These are phyloP conservation scores for Dicentrarchus labrax DNA, from an alignment of 2,113 vertebrate genomes.

Conservation along the genomic window DNA sequence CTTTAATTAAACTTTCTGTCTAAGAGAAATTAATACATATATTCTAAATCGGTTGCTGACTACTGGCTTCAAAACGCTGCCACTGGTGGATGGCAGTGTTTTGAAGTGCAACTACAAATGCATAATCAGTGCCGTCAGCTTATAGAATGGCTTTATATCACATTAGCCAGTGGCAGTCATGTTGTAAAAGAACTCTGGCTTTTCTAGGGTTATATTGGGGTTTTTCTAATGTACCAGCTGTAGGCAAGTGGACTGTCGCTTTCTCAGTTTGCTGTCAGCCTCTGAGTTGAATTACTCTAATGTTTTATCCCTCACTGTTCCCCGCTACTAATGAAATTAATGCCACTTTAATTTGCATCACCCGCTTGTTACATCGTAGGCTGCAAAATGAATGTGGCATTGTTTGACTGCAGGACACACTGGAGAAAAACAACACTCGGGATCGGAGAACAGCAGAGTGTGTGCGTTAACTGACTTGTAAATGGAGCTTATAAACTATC, in stretches of 20 bases:
- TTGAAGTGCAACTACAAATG: slow-evolving; percentile 70
- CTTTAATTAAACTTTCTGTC: not conserved
- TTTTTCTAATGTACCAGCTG: slow-evolving; percentile 64
- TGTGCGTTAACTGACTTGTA: slow-evolving; percentile 36
- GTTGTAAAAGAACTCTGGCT: slow-evolving; percentile 27
- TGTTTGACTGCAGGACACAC: slow-evolving; percentile 71
- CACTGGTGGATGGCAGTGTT: slow-evolving; percentile 48
- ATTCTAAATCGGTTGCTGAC: slow-evolving; percentile 36
- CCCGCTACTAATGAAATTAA: slow-evolving; percentile 75
- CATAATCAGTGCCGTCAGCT: slow-evolving; percentile 55
- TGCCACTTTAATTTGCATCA: slow-evolving; percentile 80
- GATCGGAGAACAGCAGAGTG: slow-evolving; percentile 23
- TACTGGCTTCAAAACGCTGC: not conserved
- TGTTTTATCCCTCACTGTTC: slow-evolving; percentile 63
- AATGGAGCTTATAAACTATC: slow-evolving; percentile 43
- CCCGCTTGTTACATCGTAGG: slow-evolving; percentile 60
- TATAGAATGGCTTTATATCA: slow-evolving; percentile 62
- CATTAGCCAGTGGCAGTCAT: slow-evolving; percentile 61
- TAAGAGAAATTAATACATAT: slow-evolving; percentile 18
- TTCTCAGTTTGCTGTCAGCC: slow-evolving; percentile 63
- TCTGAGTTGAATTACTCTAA: slow-evolving; percentile 66
- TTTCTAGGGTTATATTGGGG: slow-evolving; percentile 56
- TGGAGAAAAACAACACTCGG: slow-evolving; percentile 50
- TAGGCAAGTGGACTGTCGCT: slow-evolving; percentile 58
- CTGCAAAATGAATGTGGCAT: slow-evolving; percentile 65